Evolutionary conservation across 53 echinoderm and acorn worm genomes (phyloP), one percentile per base, ranked within the genome.

Genomic region (Echinometra lucunter): DNA sequence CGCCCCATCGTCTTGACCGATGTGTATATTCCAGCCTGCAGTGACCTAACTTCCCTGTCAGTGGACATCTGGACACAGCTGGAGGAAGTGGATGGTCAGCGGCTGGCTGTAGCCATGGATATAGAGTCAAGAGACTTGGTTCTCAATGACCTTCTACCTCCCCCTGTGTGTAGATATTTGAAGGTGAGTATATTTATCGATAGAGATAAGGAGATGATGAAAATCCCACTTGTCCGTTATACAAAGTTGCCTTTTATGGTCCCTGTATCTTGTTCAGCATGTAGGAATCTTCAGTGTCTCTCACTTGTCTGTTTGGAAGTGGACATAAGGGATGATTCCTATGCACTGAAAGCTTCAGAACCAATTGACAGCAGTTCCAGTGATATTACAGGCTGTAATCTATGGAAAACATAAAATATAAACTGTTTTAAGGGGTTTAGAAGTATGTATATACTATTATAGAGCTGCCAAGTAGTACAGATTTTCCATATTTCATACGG

Each of bases 51-150:
- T 17, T 99, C 99, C 0, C 93, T 99, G 5, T 98, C 99, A 2
- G 97, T 99, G 16, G 99, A 99, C 78, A 96, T 99, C 44, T 99
- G 99, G 99, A 96, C 97, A 2, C 96, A 97, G 74, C 96, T 97
- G 44, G 99, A 98, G 87, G 98, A 99, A 57, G 87, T 98, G 44
- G 99, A 99, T 74, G 99, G 99, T 34, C 96, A 97, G 37, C 93
- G 99, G 70, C 90, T 99, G 70, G 99, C 98, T 25, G 99, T 99
- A 10, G 97, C 99, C 11, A 85, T 99, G 95, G 99, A 99, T 92
- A 99, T 99, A 28, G 96, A 96, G 85, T 91, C 92, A 37, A 88
- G 97, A 66, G 96, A 98, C 69, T 85, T 99, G 80, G 98, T 98
- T 88, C 95, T 99, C 89, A 99, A 98, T 95, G 99, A 99, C 47